Evolutionary conservation across 2,797 vertebrate species (phyloP).

Genomic region (Poecilia picta): DNA sequence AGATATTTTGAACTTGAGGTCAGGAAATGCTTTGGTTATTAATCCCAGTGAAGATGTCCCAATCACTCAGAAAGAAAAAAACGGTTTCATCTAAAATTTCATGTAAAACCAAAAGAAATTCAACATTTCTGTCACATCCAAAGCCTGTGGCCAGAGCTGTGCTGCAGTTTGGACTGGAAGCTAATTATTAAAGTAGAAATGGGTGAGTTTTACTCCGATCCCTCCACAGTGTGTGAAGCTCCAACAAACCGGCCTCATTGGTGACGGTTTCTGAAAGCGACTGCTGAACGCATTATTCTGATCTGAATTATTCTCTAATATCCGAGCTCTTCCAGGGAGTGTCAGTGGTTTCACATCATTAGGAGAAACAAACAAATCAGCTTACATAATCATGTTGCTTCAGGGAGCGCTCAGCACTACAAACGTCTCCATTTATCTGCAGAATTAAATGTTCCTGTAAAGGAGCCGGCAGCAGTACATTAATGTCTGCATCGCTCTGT

Average conservation of each 20-base stretch:
- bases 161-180: not conserved
- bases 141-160: not conserved
- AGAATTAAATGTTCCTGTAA: slow-evolving; percentile 48
- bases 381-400: slow-evolving; percentile 45
- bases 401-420: slow-evolving; percentile 37
- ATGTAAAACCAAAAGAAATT: not conserved
- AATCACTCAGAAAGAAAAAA: not conserved
- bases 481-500: slow-evolving; percentile 10
- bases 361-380: slow-evolving; percentile 64
- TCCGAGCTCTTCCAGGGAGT: slow-evolving; percentile 41
- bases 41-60: not conserved
- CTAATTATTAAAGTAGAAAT: not conserved
- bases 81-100: not conserved
- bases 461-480: slow-evolving; percentile 45
- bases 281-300: slow-evolving; percentile 50
- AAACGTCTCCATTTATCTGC: slow-evolving; percentile 44
- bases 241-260: slow-evolving; percentile 36
- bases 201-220: not conserved
- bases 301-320: slow-evolving; percentile 58
- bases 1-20: not conserved
- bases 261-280: slow-evolving; percentile 39
- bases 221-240: slow-evolving; percentile 9
- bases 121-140: not conserved
- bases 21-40: not conserved
- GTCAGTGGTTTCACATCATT: slow-evolving; percentile 58